phyloP scores from a whole-genome alignment of 2,888 invertebrate species.

The Ferdinandea cuprea region DNA sequence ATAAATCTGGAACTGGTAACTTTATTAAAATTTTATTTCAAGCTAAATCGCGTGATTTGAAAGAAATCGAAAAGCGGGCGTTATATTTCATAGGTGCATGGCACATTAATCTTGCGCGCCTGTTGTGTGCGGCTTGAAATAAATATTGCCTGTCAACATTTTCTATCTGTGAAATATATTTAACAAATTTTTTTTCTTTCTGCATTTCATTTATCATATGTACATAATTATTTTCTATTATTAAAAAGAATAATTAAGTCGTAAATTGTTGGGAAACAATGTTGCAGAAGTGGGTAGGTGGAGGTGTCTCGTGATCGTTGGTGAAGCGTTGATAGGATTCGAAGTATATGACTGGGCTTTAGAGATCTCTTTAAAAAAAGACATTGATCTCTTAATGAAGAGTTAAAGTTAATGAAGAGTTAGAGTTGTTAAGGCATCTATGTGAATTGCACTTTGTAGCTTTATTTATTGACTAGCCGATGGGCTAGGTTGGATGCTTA shows the following conservation, averaged over 20 bases:
- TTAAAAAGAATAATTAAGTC: neutral
- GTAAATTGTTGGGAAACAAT: neutral
- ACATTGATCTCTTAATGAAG: no score
- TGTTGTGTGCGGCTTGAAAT: constrained; percentile 32
- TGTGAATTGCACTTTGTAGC: no score
- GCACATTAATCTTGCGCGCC: constrained; percentile 57
- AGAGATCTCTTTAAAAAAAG: no score
- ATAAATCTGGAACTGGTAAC: neutral
- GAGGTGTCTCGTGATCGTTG: no score
- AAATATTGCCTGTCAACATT: constrained; percentile 66
- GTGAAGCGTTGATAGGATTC: no score
- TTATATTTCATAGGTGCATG: constrained; percentile 59
- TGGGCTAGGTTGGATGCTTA: no score
- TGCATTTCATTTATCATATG: neutral
- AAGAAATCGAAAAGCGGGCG: constrained; percentile 53
- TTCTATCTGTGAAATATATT: constrained; percentile 24
- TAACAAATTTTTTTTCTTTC: neutral
- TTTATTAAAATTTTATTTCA: constrained; percentile 52
- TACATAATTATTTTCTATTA: no score
- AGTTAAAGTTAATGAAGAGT: no score
- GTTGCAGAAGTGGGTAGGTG: neutral
- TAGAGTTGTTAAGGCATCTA: no score
- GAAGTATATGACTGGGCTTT: no score
- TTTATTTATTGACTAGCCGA: no score
- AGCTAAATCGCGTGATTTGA: constrained; percentile 63